A percentile compares a stretch with the other conserved stretches of the same genome.
phyloP scores from a whole-genome alignment of 2,797 vertebrate genomes.

The Dallia pectoralis region DNA sequence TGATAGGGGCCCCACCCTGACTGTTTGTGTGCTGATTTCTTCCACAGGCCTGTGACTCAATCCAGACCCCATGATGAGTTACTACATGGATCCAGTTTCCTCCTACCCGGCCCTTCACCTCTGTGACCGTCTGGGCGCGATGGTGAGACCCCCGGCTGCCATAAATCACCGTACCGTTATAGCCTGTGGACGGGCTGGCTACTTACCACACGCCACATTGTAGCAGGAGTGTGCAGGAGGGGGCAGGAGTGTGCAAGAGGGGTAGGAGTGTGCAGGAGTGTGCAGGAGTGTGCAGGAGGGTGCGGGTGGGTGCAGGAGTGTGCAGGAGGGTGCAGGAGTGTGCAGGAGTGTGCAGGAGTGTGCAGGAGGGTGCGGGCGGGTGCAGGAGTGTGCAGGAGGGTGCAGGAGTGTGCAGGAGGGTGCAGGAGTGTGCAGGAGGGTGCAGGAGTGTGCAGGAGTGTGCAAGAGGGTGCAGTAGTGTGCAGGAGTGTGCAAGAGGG shows the following conservation, averaged over 20 bases:
- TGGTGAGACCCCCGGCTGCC: conserved; percentile 79
- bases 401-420: conserved; percentile 1
- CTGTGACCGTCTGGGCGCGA: conserved; percentile 72
- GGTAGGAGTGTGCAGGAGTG: neutral
- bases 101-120: conserved; percentile 76
- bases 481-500: too few species aligned
- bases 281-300: neutral
- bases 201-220: conserved; percentile 57
- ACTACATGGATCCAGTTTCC: conserved; percentile 85
- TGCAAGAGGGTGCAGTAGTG: too few species aligned
- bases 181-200: conserved; percentile 35
- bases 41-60: conserved; percentile 67
- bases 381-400: too few species aligned
- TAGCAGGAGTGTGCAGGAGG: conserved; percentile 3
- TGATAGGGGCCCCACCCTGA: conserved; percentile 58
- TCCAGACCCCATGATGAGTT: conserved; percentile 83
- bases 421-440: too few species aligned
- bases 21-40: conserved; percentile 62
- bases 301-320: conserved; percentile 7
- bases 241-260: conserved; percentile 11
- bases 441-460: neutral
- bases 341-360: too few species aligned
- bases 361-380: too few species aligned
- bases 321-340: too few species aligned
- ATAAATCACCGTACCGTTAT: conserved; percentile 72